Evolutionary conservation across 2,888 invertebrate genomes (phyloP).

Genomic region (Calameuta pallipes): DNA sequence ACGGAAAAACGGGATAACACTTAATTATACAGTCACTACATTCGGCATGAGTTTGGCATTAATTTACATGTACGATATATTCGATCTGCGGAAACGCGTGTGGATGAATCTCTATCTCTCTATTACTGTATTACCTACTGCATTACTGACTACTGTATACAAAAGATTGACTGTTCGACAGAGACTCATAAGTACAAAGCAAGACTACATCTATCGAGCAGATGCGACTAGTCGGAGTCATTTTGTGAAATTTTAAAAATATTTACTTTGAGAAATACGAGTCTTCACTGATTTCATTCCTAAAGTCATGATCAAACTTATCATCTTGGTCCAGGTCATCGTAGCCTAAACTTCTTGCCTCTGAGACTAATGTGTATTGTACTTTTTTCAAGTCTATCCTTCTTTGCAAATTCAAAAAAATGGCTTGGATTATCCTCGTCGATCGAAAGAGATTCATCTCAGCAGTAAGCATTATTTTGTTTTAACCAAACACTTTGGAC

Average conservation of each 20-base stretch:
- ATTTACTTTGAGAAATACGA: background rate
- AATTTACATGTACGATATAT: background rate
- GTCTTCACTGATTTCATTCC: background rate
- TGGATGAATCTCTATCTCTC: background rate
- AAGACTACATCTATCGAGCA: background rate
- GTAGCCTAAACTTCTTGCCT: background rate
- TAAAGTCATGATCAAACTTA: background rate
- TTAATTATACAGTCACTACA: background rate
- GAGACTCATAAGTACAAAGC: background rate
- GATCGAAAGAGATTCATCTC: background rate
- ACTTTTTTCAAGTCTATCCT: background rate
- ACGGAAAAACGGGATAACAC: background rate
- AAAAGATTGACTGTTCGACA: background rate
- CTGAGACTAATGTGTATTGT: background rate
- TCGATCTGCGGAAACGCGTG: background rate
- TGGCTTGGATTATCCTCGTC: background rate
- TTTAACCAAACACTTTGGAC: background rate
- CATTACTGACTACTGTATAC: background rate
- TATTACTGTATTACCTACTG: background rate
- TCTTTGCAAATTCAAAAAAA: background rate
- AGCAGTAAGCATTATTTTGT: background rate
- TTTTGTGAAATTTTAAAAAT: background rate
- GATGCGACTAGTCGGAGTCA: background rate
- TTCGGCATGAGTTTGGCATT: background rate
- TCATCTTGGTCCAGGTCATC: background rate